phyloP scores from a whole-genome alignment of 2,888 invertebrate genomes.

The Papilio elwesi region DNA sequence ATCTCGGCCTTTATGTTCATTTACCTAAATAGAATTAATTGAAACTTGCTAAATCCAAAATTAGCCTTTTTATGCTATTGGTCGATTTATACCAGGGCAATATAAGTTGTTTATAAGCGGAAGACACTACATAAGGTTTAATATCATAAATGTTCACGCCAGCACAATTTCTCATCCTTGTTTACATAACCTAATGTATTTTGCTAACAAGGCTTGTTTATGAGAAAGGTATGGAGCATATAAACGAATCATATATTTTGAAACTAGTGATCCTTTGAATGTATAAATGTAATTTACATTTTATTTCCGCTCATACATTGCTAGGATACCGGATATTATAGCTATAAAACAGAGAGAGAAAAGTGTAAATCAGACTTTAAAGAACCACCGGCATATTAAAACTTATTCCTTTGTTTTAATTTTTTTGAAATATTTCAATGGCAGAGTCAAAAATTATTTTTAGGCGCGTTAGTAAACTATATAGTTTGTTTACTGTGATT shows the following conservation, averaged over 20 bases:
- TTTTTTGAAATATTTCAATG: too few relatives aligned
- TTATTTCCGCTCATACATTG: slow-evolving; percentile 17
- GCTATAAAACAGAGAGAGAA: slow-evolving; percentile 17
- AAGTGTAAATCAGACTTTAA: slow-evolving; percentile 21
- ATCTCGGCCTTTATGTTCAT: too few relatives aligned
- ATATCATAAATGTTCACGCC: slow-evolving; percentile 8
- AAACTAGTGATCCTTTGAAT: background rate
- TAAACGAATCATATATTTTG: background rate
- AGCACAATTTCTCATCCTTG: slow-evolving; percentile 7
- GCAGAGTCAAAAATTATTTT: background rate
- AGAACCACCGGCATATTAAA: slow-evolving; percentile 14
- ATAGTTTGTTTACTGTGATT: too few relatives aligned
- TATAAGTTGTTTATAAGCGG: background rate
- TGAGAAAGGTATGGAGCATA: slow-evolving; percentile 6
- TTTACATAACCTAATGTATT: background rate
- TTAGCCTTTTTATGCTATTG: background rate
- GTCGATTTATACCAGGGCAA: background rate
- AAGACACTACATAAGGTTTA: slow-evolving; percentile 3
- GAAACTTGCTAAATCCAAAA: background rate
- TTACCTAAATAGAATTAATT: too few relatives aligned
- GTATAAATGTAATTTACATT: slow-evolving; percentile 14
- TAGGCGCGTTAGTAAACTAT: too few relatives aligned
- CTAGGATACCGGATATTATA: slow-evolving; percentile 18
- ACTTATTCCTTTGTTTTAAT: background rate
- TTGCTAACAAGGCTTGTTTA: background rate